phyloP scores from a whole-genome alignment of 2,888 invertebrate genomes.

The Drosophila paracracens region DNA sequence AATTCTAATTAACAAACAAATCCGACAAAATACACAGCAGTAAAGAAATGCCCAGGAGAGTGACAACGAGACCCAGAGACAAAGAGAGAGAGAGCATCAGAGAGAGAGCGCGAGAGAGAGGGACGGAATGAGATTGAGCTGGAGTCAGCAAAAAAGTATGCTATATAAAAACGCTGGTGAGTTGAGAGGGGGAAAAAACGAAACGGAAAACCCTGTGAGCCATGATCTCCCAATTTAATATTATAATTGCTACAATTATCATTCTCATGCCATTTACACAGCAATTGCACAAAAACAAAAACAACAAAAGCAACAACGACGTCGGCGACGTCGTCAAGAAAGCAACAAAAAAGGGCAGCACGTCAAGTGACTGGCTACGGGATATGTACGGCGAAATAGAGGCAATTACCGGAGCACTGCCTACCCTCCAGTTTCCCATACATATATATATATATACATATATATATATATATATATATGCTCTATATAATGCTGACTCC shows the following conservation, averaged over 20 bases:
- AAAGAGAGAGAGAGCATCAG: conserved; percentile 16
- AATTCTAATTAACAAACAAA: conserved; percentile 85
- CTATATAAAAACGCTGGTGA: conserved; percentile 55
- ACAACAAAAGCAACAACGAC: not conserved
- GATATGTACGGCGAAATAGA: conserved; percentile 73
- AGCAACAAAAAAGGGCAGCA: conserved; percentile 56
- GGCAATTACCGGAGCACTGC: conserved; percentile 71
- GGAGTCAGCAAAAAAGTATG: conserved; percentile 66
- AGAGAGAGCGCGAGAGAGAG: conserved; percentile 15
- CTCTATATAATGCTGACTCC: conserved; percentile 46
- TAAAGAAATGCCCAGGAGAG: conserved; percentile 44
- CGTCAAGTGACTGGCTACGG: conserved; percentile 57
- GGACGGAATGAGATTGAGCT: conserved; percentile 14
- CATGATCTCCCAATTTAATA: conserved; percentile 85
- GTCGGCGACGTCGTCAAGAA: conserved; percentile 39
- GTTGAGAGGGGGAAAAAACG: conserved; percentile 2
- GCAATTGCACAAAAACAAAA: conserved; percentile 75
- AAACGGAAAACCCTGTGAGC: conserved; percentile 77
- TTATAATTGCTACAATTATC: conserved; percentile 85
- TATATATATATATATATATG: conserved; percentile 12
- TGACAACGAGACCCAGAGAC: conserved; percentile 29
- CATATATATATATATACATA: conserved; percentile 8
- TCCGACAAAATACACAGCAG: conserved; percentile 76
- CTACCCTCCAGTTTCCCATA: conserved; percentile 37
- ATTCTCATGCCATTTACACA: conserved; percentile 83